phyloP scores from a whole-genome alignment of 2,888 invertebrate species.

The Patella caerulea region DNA sequence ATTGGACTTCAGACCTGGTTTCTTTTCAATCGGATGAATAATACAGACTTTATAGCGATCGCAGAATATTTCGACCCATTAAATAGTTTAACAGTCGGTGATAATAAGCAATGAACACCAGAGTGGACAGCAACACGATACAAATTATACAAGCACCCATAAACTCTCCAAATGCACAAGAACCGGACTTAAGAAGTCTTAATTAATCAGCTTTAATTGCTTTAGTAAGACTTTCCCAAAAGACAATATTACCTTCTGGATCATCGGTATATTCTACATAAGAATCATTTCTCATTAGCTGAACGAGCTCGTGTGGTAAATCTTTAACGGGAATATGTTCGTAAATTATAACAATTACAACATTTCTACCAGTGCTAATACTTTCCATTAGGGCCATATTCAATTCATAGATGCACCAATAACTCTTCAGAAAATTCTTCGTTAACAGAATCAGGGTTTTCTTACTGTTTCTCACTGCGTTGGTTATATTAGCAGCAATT shows the following conservation, averaged over 20 bases:
- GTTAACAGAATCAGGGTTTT: slow-evolving; percentile 46
- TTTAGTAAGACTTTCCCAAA: background rate
- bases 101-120: too few relatives aligned
- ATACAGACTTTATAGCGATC: too few relatives aligned
- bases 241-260: background rate
- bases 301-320: slow-evolving; percentile 17
- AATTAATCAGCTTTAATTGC: background rate
- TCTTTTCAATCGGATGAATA: too few relatives aligned
- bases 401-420: slow-evolving; percentile 41
- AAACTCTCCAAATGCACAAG: too few relatives aligned
- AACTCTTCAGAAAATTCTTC: slow-evolving; percentile 34
- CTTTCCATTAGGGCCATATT: slow-evolving; percentile 37
- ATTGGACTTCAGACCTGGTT: too few relatives aligned
- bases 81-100: too few relatives aligned
- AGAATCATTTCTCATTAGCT: slow-evolving; percentile 19
- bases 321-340: slow-evolving; percentile 16
- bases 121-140: slow-evolving; percentile 27
- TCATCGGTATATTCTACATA: slow-evolving; percentile 21
- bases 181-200: background rate
- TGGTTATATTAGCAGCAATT: slow-evolving; percentile 44
- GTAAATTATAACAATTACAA: slow-evolving; percentile 21
- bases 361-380: slow-evolving; percentile 24
- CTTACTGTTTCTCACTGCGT: slow-evolving; percentile 36
- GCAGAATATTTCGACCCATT: too few relatives aligned
- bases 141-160: too few relatives aligned